phyloP scores from a whole-genome alignment of 1,140 invertebrate genomes.

The Teleopsis dalmanni region DNA sequence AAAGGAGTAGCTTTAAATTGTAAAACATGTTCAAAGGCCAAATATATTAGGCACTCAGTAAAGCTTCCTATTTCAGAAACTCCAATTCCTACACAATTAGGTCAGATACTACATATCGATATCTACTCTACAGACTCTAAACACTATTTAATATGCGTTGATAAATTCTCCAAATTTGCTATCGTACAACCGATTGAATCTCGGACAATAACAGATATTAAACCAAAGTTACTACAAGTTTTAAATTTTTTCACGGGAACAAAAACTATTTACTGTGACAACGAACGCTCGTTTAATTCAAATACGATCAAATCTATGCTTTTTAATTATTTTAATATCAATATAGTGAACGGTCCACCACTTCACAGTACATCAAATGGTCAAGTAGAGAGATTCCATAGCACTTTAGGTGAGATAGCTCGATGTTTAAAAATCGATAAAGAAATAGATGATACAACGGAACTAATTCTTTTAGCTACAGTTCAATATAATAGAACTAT shows the following conservation, averaged over 20 bases:
- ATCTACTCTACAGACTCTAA: background rate
- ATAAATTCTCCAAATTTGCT: constrained; percentile 5
- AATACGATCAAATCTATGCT: background rate
- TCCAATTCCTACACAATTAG: background rate
- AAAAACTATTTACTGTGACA: background rate
- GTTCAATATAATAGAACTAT: constrained; percentile 8
- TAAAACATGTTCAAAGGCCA: constrained; percentile 5
- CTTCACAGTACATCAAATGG: constrained; percentile 3
- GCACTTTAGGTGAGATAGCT: background rate
- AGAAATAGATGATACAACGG: background rate
- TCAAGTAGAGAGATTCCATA: constrained; percentile 5
- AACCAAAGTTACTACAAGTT: constrained; percentile 1
- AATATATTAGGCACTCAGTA: no score
- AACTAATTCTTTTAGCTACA: constrained; percentile 4
- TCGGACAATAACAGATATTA: constrained; percentile 4
- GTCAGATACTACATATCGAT: background rate
- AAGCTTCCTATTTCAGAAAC: no score
- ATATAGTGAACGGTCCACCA: background rate
- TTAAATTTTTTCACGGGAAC: background rate
- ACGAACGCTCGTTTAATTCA: background rate
- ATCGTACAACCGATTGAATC: constrained; percentile 1
- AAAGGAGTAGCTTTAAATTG: constrained; percentile 11
- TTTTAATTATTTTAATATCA: background rate
- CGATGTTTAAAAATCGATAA: constrained; percentile 4
- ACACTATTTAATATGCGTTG: background rate